These are phyloP conservation scores for Drosophila infuscata DNA, from an alignment of 2,888 invertebrate genomes.

Conservation along the genomic window DNA sequence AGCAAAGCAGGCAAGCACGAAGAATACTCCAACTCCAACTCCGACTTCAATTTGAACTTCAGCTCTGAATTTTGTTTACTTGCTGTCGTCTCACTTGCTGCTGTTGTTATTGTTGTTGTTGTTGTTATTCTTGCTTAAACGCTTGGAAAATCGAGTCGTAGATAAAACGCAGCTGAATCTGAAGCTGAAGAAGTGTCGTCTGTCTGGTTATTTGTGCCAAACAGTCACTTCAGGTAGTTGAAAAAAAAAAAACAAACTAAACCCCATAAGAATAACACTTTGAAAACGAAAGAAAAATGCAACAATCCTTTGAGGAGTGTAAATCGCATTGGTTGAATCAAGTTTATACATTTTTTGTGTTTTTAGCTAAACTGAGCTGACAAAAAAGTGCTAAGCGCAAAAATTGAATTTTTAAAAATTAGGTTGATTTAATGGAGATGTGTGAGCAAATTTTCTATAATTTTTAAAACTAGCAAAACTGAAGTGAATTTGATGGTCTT, in stretches of 20 bases:
- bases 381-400: not conserved
- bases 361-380: slow-evolving; percentile 27
- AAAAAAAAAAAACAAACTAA: slow-evolving; percentile 8
- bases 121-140: slow-evolving; percentile 66
- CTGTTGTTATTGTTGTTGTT: slow-evolving; percentile 23
- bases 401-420: not conserved
- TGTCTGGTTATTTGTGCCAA: slow-evolving; percentile 47
- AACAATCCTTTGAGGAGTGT: slow-evolving; percentile 6
- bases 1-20: slow-evolving; percentile 9
- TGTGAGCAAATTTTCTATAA: not conserved
- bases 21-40: not conserved
- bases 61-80: slow-evolving; percentile 63
- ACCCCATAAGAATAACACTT: not conserved
- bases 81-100: slow-evolving; percentile 30
- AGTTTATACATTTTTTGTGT: not conserved
- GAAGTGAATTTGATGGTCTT: too few relatives aligned
- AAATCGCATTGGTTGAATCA: slow-evolving; percentile 6
- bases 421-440: not conserved
- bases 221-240: slow-evolving; percentile 44
- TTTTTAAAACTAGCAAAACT: not conserved
- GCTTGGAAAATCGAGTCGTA: slow-evolving; percentile 75
- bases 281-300: not conserved
- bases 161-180: slow-evolving; percentile 71
- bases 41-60: not conserved
- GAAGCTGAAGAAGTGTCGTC: slow-evolving; percentile 62